Conservation (phyloP, 2,888 invertebrate genomes). For the Lasioglossum malachurum region DNA sequence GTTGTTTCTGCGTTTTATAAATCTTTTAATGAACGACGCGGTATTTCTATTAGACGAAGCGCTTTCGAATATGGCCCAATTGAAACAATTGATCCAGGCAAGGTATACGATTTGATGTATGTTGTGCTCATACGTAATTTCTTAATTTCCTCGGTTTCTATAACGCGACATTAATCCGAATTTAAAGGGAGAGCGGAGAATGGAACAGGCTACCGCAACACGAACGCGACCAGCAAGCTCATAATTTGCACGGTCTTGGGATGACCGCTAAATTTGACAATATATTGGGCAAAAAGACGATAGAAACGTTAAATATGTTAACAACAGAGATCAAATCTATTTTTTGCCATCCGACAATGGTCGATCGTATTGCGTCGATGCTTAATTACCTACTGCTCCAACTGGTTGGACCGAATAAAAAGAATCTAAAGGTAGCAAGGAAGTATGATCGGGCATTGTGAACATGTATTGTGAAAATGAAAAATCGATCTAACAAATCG, state of each 20-base stretch:
- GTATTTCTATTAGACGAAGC: slow-evolving; percentile 98
- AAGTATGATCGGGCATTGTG: not conserved
- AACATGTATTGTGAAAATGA: not conserved
- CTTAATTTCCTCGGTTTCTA: not conserved
- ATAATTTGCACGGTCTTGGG: slow-evolving; percentile 91
- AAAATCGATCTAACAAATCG: not conserved
- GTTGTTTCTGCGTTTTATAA: slow-evolving; percentile 96
- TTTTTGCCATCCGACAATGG: slow-evolving; percentile 96
- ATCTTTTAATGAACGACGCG: slow-evolving; percentile 98
- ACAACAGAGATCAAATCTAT: slow-evolving; percentile 92
- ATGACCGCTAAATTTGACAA: slow-evolving; percentile 96
- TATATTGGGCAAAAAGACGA: slow-evolving; percentile 95
- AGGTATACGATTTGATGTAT: slow-evolving; percentile 85
- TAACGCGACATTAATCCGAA: slow-evolving; percentile 20
- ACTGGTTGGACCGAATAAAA: slow-evolving; percentile 96
- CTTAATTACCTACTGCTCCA: slow-evolving; percentile 96
- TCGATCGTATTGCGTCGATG: slow-evolving; percentile 97
- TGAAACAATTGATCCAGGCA: slow-evolving; percentile 92
- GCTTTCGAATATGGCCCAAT: slow-evolving; percentile 94
- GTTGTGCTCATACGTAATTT: not conserved
- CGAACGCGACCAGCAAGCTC: slow-evolving; percentile 91
- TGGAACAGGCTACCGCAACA: slow-evolving; percentile 90
- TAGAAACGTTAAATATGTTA: slow-evolving; percentile 92
- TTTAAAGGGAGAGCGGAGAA: slow-evolving; percentile 88
- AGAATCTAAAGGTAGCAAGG: slow-evolving; percentile 91